Evolutionary conservation across 1,140 invertebrate species (phyloP), one percentile per base, ranked within the genome.

Genomic region (Drosophila orosa): DNA sequence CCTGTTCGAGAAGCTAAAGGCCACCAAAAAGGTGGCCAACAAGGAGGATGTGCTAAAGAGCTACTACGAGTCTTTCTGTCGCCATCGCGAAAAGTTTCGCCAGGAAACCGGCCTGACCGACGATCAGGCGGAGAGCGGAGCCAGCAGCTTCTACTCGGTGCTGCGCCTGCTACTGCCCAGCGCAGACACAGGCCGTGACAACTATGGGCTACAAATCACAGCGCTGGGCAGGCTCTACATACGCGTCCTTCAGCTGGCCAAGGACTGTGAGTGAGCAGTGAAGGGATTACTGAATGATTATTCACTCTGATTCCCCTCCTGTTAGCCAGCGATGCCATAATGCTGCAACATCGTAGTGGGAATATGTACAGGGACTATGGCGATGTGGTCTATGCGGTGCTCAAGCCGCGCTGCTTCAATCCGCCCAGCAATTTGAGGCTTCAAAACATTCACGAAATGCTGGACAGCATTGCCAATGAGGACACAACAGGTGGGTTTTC

Each of bases 141-240:
- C 92, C 37, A 90, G 91, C 44, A 95, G 94, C 54, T 94, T 97
- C 54, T 97, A 94, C 92, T 93, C 95, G 24, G 92, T 96, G 8
- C 90, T 97, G 66, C 93, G 97, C 72, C 92, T 97, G 15, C 89
- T 98, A 9, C 78, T 98, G 6, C 96, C 96, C 8, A 91, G 93
- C 40, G 90, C 94, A 12, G 97, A 96, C 75, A 93, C 94, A 62
- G 93, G 94, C 47, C 92, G 96, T 65, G 93, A 93, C 9, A 91
- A 94, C 3, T 95, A 95, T 90, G 94, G 95, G 7, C 90, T 96
- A 24, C 95, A 95, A 91, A 94, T 95, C 91, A 92, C 93, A 54
- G 93, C 93, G 40, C 92, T 97, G 37, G 94, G 94, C 19, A 93
- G 93, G 69, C 92, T 96, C 12, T 95, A 96, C 72, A 94, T 95